A percentile compares a stretch with the other conserved stretches of the same genome.
Evolutionary conservation across 2,797 vertebrate genomes (phyloP).

Genomic region (Cuculus canorus): DNA sequence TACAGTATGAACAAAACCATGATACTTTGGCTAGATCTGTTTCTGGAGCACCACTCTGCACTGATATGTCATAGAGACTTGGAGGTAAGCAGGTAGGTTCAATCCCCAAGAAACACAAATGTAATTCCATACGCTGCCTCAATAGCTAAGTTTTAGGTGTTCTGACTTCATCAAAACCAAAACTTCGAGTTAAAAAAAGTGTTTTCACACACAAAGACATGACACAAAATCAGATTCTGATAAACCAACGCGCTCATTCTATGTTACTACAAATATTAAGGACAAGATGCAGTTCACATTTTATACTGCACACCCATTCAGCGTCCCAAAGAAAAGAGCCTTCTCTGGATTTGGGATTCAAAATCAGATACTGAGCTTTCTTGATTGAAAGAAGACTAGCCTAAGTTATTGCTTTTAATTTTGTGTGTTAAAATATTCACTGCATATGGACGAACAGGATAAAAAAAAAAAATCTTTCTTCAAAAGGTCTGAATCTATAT

Average conservation of each 20-base stretch:
- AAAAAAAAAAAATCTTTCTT: neutral
- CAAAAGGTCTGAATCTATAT: neutral
- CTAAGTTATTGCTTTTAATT: fast-evolving
- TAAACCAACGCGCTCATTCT: neutral
- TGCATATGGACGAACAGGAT: neutral
- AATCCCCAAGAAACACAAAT: neutral
- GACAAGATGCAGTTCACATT: no score
- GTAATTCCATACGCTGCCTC: neutral
- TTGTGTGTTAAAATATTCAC: neutral
- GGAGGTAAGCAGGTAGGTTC: neutral
- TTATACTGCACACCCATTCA: neutral
- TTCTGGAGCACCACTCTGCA: neutral
- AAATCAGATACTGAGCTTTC: neutral
- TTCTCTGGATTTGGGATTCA: neutral
- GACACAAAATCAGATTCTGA: neutral
- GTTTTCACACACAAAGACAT: neutral
- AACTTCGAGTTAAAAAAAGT: neutral
- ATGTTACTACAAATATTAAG: neutral
- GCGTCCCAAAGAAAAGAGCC: neutral
- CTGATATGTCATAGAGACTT: neutral
- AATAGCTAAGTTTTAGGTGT: neutral
- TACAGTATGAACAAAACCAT: fast-evolving
- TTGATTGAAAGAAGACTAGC: neutral
- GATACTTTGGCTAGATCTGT: neutral
- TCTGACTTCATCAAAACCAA: neutral